Base-by-base conservation (phyloP, 30 jellyfish, hydroid and myxozoan genomes). In the Aurelia sp. region DNA sequence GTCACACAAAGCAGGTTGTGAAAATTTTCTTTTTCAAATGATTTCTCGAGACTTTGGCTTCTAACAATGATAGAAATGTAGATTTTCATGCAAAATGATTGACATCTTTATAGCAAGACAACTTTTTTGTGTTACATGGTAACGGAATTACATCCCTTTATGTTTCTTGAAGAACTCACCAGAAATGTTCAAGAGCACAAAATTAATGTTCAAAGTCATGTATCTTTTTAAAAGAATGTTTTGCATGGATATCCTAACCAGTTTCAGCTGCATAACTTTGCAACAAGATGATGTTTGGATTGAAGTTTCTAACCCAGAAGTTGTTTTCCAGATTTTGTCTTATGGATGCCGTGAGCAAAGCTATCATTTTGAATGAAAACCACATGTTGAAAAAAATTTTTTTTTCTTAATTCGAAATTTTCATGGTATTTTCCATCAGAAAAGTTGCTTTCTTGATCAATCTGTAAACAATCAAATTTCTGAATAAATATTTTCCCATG, bases 81-180 rank as follows among this genome's bases (percentile, higher is more conserved):
- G 65, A 53, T 53, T 53, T 53, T 53, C 65, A 53, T 53, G 16
- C 19, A 53, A 53, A 53, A 53, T 53, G 65, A 12, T 53, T 53
- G 65, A 53, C 65, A 53, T 18, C 65, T 53, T 53, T 53, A 18
- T 18, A 53, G 65, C 65, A 53, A 53, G 65, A 2, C 16, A 53
- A 53, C 65, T 53, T 53, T 53, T 53, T 53, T 53, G 65, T 53
- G 65, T 53, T 53, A 53, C 19, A 53, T 53, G 65, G 65, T 53
- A 53, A 53, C 65, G 65, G 65, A 53, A 53, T 53, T 53, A 53
- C 65, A 53, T 53, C 65, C 65, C 65, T 53, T 53, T 53, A 53
- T 53, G 65, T 18, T 53, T 53, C 65, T 18, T 53, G 65, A 53
- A 53, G 19, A 53, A 53, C 19, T 13, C n/a, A 53, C 65, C 65